Conservation (phyloP, 2,113 vertebrate species). For the Syngnathoides biaculeatus region DNA sequence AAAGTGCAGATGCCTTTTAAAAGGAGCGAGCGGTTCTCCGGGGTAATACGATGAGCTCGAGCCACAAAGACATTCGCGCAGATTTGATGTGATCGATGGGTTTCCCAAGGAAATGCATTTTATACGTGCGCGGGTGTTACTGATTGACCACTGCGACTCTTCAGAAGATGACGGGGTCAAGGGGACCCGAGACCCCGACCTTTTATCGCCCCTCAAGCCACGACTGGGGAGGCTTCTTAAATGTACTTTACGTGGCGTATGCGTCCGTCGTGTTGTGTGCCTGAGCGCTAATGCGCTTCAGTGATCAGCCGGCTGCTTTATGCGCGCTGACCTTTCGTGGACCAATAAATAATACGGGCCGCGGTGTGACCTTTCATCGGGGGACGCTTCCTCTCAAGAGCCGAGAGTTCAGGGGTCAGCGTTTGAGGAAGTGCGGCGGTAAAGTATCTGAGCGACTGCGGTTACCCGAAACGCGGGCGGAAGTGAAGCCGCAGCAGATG, state of each 20-base stretch:
- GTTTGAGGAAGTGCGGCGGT: constrained; percentile 35
- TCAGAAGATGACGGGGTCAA: constrained; percentile 52
- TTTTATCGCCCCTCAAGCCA: constrained; percentile 35
- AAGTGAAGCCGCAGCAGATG: constrained; percentile 15
- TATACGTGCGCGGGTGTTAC: constrained; percentile 4
- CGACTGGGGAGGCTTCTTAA: constrained; percentile 17
- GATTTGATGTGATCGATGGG: neutral
- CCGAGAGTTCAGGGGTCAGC: constrained; percentile 32
- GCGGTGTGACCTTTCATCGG: constrained; percentile 49
- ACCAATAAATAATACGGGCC: constrained; percentile 57
- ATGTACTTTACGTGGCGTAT: constrained; percentile 24
- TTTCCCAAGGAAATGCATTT: constrained; percentile 1
- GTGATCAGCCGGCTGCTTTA: constrained; percentile 55
- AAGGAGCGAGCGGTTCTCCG: neutral
- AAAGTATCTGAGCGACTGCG: neutral
- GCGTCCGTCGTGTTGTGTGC: constrained; percentile 16
- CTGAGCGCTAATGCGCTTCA: constrained; percentile 35
- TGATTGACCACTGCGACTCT: constrained; percentile 34
- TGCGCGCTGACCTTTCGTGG: constrained; percentile 53
- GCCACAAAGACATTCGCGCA: constrained; percentile 18
- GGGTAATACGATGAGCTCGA: constrained; percentile 9
- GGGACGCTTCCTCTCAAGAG: constrained; percentile 32
- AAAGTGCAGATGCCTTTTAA: neutral
- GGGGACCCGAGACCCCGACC: constrained; percentile 35
- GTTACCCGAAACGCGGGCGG: neutral